Percentiles rank a stretch among this genome's conserved stretches.
Conservation (phyloP, 2,888 invertebrate species). For the Lumbricus terrestris region DNA sequence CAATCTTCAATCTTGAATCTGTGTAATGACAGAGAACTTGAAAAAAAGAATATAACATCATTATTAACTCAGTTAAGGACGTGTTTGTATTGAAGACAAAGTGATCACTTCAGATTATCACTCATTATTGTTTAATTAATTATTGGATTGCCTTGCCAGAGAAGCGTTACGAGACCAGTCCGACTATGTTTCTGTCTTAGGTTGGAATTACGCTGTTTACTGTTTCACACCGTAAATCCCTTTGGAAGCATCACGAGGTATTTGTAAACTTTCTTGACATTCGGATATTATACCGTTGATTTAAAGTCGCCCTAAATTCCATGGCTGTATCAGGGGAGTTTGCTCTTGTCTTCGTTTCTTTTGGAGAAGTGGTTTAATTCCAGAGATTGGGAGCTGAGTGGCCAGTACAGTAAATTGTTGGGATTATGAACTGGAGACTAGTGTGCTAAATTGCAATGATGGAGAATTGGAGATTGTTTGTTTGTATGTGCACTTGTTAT, state of each 20-base stretch:
- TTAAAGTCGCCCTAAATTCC: neutral
- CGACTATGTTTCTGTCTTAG: conserved; percentile 42
- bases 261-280: neutral
- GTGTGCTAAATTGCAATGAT: neutral
- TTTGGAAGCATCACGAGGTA: conserved; percentile 95
- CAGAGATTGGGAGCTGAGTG: no score
- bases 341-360: neutral
- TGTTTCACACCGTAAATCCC: conserved; percentile 90
- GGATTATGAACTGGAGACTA: neutral
- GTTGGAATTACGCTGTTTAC: conserved; percentile 88
- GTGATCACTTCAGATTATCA: neutral
- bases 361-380: no score
- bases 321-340: neutral
- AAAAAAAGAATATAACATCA: neutral
- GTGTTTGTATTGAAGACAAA: neutral
- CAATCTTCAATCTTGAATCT: no score
- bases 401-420: no score
- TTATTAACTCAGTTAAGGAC: neutral
- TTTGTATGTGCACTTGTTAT: no score
- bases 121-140: neutral
- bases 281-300: neutral
- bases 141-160: neutral
- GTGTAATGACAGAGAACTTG: no score
- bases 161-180: neutral
- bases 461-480: neutral